phyloP scores from a whole-genome alignment of 1,140 invertebrate species.

The Oryctes rhinoceros region DNA sequence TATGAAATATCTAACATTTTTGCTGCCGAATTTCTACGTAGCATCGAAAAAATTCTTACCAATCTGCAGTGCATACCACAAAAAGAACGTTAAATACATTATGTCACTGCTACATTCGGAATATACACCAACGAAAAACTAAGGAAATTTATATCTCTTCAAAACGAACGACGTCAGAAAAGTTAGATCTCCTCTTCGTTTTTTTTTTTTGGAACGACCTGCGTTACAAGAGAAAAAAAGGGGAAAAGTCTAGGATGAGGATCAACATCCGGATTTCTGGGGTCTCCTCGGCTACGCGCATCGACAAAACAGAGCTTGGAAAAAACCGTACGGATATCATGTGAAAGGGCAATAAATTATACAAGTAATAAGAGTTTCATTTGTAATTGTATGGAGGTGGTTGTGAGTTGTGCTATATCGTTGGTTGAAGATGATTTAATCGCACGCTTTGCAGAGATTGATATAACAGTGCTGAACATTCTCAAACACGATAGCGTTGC shows the following conservation, averaged over 20 bases:
- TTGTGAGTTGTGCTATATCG: not conserved
- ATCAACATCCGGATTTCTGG: conserved; percentile 18
- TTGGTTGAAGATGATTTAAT: not conserved
- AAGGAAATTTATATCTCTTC: conserved; percentile 29
- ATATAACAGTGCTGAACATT: not conserved
- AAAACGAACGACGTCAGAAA: conserved; percentile 26
- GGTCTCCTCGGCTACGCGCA: not conserved
- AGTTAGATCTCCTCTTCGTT: conserved; percentile 1
- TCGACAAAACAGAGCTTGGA: not conserved
- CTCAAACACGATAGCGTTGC: no score
- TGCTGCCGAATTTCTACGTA: no score
- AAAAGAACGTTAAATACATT: not conserved
- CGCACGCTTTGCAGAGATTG: not conserved
- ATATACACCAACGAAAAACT: conserved; percentile 1
- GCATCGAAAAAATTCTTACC: no score
- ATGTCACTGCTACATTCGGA: not conserved
- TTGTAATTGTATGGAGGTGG: conserved; percentile 24
- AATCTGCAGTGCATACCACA: not conserved
- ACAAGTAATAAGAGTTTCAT: conserved; percentile 23
- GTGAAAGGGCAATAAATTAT: conserved; percentile 23
- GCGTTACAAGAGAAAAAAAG: conserved; percentile 5
- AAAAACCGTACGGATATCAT: conserved; percentile 28
- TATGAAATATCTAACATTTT: no score
- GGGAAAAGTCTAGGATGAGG: not conserved
- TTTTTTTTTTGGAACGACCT: not conserved